Evolutionary conservation across 2,797 vertebrate genomes (phyloP).

Genomic region (Anas capensis): DNA sequence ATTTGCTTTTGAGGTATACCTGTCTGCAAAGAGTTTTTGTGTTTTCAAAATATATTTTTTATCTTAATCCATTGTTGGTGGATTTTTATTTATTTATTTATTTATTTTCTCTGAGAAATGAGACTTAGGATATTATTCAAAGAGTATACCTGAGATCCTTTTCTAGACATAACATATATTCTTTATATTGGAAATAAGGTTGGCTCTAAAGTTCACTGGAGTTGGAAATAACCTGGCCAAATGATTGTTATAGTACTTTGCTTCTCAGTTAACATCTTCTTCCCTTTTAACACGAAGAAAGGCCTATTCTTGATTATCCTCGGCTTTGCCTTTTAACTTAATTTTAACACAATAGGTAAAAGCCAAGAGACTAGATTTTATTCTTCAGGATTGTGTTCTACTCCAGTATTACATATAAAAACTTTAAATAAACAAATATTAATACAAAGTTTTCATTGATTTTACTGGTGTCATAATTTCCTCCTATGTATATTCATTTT

Average conservation of each 20-base stretch:
- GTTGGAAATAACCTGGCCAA: not conserved
- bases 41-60: slow-evolving; percentile 14
- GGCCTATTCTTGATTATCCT: not conserved
- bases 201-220: not conserved
- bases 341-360: not conserved
- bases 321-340: not conserved
- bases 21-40: not conserved
- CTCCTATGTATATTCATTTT: not conserved
- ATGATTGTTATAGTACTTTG: not conserved
- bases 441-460: not conserved
- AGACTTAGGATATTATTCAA: slow-evolving; percentile 1
- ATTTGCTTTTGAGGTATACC: not conserved
- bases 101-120: not conserved
- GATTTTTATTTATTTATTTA: not conserved
- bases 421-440: not conserved
- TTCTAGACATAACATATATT: not conserved
- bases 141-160: not conserved
- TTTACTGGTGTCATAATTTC: not conserved
- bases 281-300: not conserved
- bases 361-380: not conserved
- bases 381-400: not conserved
- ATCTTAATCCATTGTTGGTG: not conserved
- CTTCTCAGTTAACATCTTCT: not conserved
- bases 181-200: not conserved
- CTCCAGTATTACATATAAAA: not conserved